A percentile compares a stretch with the other conserved stretches of the same genome.
phyloP scores from a whole-genome alignment of 2,113 vertebrate species.

The Scopus umbretta region DNA sequence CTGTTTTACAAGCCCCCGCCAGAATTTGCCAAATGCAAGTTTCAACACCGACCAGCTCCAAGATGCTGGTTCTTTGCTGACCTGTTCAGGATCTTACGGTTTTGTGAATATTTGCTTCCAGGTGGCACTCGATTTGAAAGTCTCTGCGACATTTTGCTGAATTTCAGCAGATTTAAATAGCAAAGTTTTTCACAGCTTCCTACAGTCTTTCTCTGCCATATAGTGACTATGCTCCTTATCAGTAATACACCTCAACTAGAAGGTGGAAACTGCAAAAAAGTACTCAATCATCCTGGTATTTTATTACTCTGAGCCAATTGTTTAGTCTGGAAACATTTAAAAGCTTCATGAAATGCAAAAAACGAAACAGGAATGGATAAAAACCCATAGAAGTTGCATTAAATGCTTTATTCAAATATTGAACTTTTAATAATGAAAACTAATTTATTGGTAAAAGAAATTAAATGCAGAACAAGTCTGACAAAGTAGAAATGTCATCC shows the following conservation, averaged over 20 bases:
- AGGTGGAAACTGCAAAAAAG: background rate
- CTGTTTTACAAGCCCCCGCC: background rate
- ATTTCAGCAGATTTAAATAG: background rate
- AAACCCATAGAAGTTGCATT: accelerated
- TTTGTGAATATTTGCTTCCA: background rate
- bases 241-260: background rate
- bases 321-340: background rate
- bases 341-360: background rate
- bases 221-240: background rate
- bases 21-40: background rate
- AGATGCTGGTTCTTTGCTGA: background rate
- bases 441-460: background rate
- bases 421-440: background rate
- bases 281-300: background rate
- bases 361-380: background rate
- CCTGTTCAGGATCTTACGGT: background rate
- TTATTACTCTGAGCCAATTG: background rate
- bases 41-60: background rate
- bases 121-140: accelerated
- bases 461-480: background rate
- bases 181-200: background rate
- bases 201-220: background rate
- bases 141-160: background rate
- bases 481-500: background rate
- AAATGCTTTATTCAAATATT: background rate